Percentiles rank a stretch among this genome's conserved stretches.
These are phyloP conservation scores for Romanogobio albipinnatus DNA, from an alignment of 2,113 vertebrate species.

Conservation along the genomic window DNA sequence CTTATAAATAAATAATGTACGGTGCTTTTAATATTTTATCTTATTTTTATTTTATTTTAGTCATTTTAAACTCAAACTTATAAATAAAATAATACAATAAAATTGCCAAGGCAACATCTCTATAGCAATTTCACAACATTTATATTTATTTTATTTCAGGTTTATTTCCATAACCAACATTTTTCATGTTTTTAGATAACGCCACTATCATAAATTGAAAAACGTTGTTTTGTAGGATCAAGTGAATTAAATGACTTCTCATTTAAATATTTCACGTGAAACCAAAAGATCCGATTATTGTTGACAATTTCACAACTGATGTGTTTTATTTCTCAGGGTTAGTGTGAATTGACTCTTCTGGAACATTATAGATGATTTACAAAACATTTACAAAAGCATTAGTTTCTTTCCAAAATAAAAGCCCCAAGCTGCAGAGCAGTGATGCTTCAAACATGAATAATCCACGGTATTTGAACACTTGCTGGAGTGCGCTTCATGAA, in stretches of 20 bases:
- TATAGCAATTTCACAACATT: too few relatives aligned
- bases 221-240: background rate
- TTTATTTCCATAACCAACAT: background rate
- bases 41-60: background rate
- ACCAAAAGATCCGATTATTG: background rate
- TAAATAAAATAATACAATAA: background rate
- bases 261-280: background rate
- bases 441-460: constrained; percentile 13
- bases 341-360: too few relatives aligned
- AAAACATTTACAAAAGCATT: too few relatives aligned
- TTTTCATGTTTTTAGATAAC: background rate
- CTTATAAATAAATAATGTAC: background rate
- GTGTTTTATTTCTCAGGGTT: too few relatives aligned
- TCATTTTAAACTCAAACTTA: background rate
- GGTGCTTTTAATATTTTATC: background rate
- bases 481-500: constrained; percentile 67
- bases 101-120: background rate
- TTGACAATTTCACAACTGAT: background rate
- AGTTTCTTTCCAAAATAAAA: too few relatives aligned
- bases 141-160: background rate
- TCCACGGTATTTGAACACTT: background rate
- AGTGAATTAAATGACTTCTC: background rate
- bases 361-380: too few relatives aligned
- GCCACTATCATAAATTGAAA: background rate
- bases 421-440: too few relatives aligned